Evolutionary conservation across 2,797 vertebrate genomes (phyloP).

Genomic region (Arnoldichthys spilopterus): DNA sequence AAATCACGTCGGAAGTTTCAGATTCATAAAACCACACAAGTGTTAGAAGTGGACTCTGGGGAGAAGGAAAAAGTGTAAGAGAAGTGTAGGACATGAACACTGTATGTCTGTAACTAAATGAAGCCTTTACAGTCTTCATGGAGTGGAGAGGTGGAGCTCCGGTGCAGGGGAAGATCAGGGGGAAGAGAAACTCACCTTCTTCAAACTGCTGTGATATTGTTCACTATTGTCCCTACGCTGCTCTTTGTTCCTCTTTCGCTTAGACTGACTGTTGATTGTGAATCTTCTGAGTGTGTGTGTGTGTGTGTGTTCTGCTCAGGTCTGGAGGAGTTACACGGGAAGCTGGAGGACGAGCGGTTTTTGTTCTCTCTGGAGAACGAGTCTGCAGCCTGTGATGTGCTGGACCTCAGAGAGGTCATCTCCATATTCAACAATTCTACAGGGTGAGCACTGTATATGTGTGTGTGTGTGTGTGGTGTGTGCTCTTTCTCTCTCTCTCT

Average conservation of each 20-base stretch:
- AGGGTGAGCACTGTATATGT: conserved; percentile 26
- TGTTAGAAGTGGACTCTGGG: no score
- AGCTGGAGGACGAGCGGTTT: conserved; percentile 80
- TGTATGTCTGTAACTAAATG: no score
- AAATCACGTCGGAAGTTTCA: no score
- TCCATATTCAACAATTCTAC: conserved; percentile 68
- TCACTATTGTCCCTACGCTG: background rate
- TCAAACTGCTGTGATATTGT: background rate
- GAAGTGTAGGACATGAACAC: no score
- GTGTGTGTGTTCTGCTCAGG: conserved; percentile 57
- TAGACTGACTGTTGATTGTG: no score
- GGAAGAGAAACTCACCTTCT: background rate
- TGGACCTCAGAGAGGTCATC: conserved; percentile 77
- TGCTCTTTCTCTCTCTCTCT: no score
- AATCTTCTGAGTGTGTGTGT: conserved; percentile 7
- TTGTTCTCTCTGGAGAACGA: conserved; percentile 79
- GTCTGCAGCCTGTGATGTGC: conserved; percentile 77
- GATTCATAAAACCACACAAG: no score
- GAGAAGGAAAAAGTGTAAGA: no score
- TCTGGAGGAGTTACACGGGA: conserved; percentile 78
- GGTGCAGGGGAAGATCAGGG: background rate
- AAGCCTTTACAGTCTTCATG: background rate
- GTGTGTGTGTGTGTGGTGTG: background rate
- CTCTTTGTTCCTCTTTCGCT: background rate
- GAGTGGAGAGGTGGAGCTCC: background rate